Conservation (phyloP, 2,113 vertebrate species). For the Corynorhinus townsendii region DNA sequence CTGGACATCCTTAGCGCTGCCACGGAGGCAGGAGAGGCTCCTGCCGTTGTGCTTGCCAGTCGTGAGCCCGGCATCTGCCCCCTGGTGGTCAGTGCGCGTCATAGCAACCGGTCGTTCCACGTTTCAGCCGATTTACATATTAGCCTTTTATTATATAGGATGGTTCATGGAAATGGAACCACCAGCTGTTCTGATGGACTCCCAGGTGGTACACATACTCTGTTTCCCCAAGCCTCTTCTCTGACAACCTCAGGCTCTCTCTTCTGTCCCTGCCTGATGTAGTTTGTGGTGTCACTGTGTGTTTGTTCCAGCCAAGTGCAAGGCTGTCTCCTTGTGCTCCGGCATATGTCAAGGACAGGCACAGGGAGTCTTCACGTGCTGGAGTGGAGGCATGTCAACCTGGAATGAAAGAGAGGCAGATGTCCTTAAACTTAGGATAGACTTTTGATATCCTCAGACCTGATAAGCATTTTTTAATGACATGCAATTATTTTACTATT, state of each 20-base stretch:
- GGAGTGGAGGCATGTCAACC: neutral
- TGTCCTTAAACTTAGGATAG: neutral
- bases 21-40: no score
- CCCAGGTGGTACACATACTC: accelerated
- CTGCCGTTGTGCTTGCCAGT: no score
- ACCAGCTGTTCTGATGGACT: no score
- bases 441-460: neutral
- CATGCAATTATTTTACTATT: neutral
- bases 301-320: neutral
- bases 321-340: neutral
- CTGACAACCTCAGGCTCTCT: neutral
- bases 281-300: accelerated
- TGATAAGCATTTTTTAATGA: neutral
- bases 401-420: neutral
- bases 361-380: neutral
- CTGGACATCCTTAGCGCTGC: no score
- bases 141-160: no score
- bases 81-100: no score
- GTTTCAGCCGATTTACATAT: no score
- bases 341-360: no score
- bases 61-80: no score
- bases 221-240: neutral
- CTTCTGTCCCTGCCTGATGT: neutral
- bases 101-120: no score
- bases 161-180: neutral